phyloP scores from a whole-genome alignment of 2,113 vertebrate species.

The Trinectes maculatus region DNA sequence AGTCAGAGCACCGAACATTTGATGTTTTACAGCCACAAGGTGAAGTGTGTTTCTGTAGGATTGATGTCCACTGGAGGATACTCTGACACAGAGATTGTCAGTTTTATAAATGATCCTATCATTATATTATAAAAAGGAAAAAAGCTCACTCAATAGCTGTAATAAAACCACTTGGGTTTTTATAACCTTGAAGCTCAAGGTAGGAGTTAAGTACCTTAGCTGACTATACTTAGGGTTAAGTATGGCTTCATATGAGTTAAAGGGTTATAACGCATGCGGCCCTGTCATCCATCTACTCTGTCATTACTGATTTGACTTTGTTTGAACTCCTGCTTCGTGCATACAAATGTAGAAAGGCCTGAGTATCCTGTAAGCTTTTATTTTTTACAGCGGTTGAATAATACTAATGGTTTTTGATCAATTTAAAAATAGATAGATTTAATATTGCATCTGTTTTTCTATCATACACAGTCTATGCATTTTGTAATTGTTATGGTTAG shows the following conservation, averaged over 20 bases:
- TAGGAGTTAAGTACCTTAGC: neutral
- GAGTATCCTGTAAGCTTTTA: too few relatives aligned
- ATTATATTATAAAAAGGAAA: neutral
- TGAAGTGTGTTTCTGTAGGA: neutral
- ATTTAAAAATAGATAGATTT: too few relatives aligned
- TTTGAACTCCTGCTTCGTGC: too few relatives aligned
- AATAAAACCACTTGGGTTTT: neutral
- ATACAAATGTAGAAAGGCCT: too few relatives aligned
- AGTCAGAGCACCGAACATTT: neutral
- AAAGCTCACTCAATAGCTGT: neutral
- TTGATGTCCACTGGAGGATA: neutral
- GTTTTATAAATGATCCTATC: conserved; percentile 1
- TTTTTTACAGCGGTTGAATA: too few relatives aligned
- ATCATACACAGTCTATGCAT: too few relatives aligned
- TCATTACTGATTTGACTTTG: too few relatives aligned
- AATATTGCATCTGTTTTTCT: too few relatives aligned
- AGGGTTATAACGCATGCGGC: neutral
- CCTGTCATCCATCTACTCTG: too few relatives aligned
- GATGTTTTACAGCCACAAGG: neutral
- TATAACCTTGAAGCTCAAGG: neutral
- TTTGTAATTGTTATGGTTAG: too few relatives aligned
- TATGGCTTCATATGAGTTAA: neutral
- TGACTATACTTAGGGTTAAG: neutral
- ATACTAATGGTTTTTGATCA: too few relatives aligned
- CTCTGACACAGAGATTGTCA: neutral